These are phyloP conservation scores for Odontophorus gujanensis DNA, from an alignment of 2,113 vertebrate species.

Conservation along the genomic window DNA sequence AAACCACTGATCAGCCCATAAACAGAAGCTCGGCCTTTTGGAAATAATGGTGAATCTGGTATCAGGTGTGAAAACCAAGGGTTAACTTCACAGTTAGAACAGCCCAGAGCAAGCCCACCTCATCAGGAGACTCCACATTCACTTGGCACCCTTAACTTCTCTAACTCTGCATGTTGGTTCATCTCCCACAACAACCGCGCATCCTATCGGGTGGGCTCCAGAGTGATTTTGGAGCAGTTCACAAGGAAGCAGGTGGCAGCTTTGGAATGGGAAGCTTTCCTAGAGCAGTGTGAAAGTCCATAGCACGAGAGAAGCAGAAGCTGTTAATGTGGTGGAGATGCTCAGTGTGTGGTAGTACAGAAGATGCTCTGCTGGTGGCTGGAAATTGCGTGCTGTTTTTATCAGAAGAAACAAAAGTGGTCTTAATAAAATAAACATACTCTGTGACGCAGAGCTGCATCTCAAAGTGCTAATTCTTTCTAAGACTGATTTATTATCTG, in stretches of 20 bases:
- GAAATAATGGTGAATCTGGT: not conserved
- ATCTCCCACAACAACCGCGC: not conserved
- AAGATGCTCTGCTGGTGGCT: slow-evolving; percentile 1
- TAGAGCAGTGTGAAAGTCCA: not conserved
- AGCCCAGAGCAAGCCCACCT: not conserved
- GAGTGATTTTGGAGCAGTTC: not conserved
- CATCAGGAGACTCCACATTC: not conserved
- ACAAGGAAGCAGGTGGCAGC: not conserved
- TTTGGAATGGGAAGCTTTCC: not conserved
- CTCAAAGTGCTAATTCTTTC: slow-evolving; percentile 22
- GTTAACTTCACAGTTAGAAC: not conserved
- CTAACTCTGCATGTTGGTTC: not conserved
- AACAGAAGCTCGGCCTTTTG: not conserved
- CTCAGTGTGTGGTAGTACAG: not conserved
- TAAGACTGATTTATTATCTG: slow-evolving; percentile 46
- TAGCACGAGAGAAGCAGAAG: not conserved
- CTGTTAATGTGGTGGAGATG: not conserved
- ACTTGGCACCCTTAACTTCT: not conserved
- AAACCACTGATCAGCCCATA: not conserved
- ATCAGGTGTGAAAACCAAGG: not conserved
- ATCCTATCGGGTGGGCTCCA: not conserved
- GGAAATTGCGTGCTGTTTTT: not conserved
- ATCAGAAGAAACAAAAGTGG: not conserved
- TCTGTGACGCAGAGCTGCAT: not conserved
- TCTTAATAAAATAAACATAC: not conserved